Conservation (phyloP, 2,113 vertebrate genomes). For the Peromyscus maniculatus region DNA sequence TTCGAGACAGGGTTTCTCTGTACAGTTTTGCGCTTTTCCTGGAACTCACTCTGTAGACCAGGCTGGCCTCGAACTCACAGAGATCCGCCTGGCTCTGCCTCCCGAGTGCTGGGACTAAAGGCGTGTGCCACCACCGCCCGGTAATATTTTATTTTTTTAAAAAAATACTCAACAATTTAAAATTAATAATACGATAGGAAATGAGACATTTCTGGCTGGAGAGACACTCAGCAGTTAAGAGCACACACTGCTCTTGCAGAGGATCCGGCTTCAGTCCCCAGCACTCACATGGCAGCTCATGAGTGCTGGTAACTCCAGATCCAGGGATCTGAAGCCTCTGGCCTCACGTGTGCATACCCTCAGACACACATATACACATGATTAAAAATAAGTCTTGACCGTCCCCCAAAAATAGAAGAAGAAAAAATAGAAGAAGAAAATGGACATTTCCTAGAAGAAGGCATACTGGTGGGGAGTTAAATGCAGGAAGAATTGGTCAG, state of each 20-base stretch:
- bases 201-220: background rate
- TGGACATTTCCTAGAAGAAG: background rate
- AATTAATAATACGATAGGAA: background rate
- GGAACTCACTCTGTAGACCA: too few species aligned
- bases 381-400: background rate
- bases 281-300: background rate
- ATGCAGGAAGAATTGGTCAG: background rate
- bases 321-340: background rate
- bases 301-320: background rate
- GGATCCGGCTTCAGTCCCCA: background rate
- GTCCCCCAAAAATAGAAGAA: background rate
- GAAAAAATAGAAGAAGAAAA: background rate
- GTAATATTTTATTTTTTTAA: background rate
- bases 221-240: background rate
- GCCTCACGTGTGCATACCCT: background rate
- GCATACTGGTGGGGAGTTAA: background rate
- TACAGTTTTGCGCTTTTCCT: too few species aligned
- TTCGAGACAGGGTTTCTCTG: too few species aligned
- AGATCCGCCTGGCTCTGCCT: too few species aligned
- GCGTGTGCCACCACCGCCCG: too few species aligned
- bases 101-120: too few species aligned
- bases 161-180: background rate
- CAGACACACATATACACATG: background rate
- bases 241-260: background rate
- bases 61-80: too few species aligned